A percentile compares a stretch with the other conserved stretches of the same genome.
Evolutionary conservation across 2,888 invertebrate genomes (phyloP).

Genomic region (Cantharis nigra): DNA sequence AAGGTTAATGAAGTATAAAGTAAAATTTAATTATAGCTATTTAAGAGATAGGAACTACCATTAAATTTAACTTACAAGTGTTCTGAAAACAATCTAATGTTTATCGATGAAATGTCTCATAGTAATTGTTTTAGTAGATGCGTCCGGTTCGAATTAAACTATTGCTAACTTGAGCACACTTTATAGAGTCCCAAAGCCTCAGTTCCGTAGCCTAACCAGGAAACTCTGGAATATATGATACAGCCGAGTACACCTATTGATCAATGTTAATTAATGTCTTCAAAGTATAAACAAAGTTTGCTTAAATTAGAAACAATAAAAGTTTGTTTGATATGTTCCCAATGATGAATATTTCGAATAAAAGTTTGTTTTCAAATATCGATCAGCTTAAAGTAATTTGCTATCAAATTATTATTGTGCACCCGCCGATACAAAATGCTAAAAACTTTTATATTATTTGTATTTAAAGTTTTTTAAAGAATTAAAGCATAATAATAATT

Average conservation of each 20-base stretch:
- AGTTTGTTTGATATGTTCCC: conserved; percentile 26
- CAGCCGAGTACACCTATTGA: conserved; percentile 19
- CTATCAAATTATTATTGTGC: neutral
- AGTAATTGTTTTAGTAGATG: conserved; percentile 1
- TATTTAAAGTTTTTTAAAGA: no score
- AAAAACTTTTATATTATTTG: no score
- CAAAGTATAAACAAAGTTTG: conserved; percentile 19
- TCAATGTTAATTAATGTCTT: conserved; percentile 27
- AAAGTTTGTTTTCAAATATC: neutral
- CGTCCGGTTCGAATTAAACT: neutral
- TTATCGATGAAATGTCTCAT: neutral
- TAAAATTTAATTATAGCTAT: neutral
- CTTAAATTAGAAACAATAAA: conserved; percentile 26
- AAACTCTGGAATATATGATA: conserved; percentile 8
- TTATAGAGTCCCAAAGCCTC: conserved; percentile 1
- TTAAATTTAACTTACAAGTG: neutral
- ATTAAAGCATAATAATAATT: no score
- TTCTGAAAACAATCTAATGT: neutral
- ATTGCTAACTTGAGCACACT: neutral
- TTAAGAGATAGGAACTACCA: neutral
- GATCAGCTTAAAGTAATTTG: neutral
- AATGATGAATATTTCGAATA: neutral
- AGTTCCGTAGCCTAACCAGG: conserved; percentile 16
- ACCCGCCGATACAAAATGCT: no score
- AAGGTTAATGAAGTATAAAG: neutral